These are phyloP conservation scores for Agrilus biguttatus DNA, from an alignment of 2,888 invertebrate species.

Conservation along the genomic window DNA sequence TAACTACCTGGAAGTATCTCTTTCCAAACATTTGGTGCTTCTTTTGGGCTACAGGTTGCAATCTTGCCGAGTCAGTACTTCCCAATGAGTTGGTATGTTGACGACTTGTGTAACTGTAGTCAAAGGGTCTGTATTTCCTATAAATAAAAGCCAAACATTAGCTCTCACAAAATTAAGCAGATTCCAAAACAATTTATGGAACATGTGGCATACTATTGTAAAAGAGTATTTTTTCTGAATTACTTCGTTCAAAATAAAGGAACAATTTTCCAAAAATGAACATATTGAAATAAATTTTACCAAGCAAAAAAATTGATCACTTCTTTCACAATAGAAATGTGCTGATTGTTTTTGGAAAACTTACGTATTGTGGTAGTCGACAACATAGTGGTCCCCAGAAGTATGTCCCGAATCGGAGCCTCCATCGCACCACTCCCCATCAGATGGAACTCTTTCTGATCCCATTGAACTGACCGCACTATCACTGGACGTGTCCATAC, in stretches of 20 bases:
- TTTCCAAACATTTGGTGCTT: conserved; percentile 90
- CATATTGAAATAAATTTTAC: no score
- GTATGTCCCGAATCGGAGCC: conserved; percentile 67
- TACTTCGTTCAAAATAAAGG: no score
- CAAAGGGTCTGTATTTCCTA: conserved; percentile 60
- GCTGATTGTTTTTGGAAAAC: no score
- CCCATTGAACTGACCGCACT: conserved; percentile 90
- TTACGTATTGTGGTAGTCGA: conserved; percentile 55
- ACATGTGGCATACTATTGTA: no score
- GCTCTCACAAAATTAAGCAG: background rate
- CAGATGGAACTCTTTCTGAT: conserved; percentile 78
- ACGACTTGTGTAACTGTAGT: conserved; percentile 48
- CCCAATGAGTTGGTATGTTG: conserved; percentile 30
- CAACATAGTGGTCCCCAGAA: conserved; percentile 48
- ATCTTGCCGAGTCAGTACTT: conserved; percentile 35
- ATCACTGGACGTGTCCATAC: conserved; percentile 75
- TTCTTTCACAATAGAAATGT: background rate
- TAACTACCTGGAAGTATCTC: conserved; percentile 58
- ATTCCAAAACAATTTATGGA: background rate
- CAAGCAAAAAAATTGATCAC: no score
- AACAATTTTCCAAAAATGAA: no score
- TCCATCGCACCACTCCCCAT: conserved; percentile 80
- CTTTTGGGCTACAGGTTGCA: conserved; percentile 65
- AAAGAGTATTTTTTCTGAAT: no score
- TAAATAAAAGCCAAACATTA: conserved; percentile 9